Conservation (phyloP, 2,797 vertebrate genomes). For the Channallabes apus region DNA sequence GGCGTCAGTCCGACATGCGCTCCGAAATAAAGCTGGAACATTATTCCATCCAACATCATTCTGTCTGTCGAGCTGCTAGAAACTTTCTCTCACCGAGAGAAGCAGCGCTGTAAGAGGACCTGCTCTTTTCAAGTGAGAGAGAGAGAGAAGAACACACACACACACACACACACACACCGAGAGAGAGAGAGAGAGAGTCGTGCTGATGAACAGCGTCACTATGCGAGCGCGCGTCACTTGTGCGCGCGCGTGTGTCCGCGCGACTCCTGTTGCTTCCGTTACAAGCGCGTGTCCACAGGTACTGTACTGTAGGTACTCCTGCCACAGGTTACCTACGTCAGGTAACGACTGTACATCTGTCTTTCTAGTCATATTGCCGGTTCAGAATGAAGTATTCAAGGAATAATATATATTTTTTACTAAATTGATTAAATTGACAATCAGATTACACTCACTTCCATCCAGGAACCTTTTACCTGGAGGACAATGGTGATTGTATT, state of each 20-base stretch:
- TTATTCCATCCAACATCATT: neutral
- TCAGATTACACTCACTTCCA: too few relatives aligned
- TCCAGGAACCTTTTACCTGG: too few relatives aligned
- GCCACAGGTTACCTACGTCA: neutral
- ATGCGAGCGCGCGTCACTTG: neutral
- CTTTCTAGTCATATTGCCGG: too few relatives aligned
- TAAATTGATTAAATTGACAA: too few relatives aligned
- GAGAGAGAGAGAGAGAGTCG: too few relatives aligned
- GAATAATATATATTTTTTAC: too few relatives aligned
- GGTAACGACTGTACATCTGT: neutral
- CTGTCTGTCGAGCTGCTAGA: neutral
- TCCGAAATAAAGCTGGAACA: neutral
- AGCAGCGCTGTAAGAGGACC: neutral
- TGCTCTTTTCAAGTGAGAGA: conserved; percentile 7
- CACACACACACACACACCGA: too few relatives aligned
- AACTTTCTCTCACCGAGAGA: neutral
- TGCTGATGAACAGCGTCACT: neutral
- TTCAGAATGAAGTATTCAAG: too few relatives aligned
- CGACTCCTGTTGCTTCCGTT: neutral
- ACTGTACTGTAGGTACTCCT: neutral
- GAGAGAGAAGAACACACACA: too few relatives aligned
- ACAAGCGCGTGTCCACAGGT: neutral
- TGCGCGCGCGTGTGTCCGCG: neutral
- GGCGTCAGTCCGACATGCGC: neutral
- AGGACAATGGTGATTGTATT: too few relatives aligned